Conservation (phyloP, 2,888 invertebrate species). For the Drosophila conformis region DNA sequence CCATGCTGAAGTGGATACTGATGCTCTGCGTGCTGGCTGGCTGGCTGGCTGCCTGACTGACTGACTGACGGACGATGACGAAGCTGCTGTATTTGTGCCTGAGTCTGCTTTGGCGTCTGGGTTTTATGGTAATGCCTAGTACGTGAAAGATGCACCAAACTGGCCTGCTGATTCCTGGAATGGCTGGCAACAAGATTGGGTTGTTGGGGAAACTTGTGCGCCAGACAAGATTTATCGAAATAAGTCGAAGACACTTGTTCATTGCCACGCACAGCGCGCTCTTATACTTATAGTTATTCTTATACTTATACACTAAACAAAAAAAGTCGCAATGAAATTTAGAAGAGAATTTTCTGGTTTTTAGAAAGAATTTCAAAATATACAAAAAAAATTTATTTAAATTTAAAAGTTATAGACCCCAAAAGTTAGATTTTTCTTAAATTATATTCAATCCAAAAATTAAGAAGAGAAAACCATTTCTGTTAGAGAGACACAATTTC, state of each 20-base stretch:
- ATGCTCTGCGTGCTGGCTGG: constrained; percentile 43
- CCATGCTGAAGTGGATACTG: constrained; percentile 36
- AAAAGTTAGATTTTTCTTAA: neutral
- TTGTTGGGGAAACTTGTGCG: constrained; percentile 46
- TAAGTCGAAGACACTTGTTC: constrained; percentile 62
- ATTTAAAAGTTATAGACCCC: fast-evolving
- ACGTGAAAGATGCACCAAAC: constrained; percentile 67
- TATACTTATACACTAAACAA: neutral
- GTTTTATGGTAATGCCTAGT: constrained; percentile 74
- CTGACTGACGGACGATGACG: constrained; percentile 17
- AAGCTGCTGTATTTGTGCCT: constrained; percentile 21
- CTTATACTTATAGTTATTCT: neutral
- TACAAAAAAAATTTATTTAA: fast-evolving
- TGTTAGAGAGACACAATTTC: neutral
- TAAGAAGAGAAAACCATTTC: fast-evolving
- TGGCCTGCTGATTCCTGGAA: constrained; percentile 62
- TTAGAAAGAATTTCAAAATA: neutral
- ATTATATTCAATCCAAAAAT: neutral
- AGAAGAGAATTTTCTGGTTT: neutral
- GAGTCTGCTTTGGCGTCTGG: constrained; percentile 29
- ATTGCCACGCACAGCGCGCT: constrained; percentile 30
- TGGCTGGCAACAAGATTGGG: constrained; percentile 29
- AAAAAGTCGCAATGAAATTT: neutral
- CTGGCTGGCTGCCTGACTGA: constrained; percentile 9
- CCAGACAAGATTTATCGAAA: constrained; percentile 69